phyloP scores from a whole-genome alignment of 35 echinoderm and acorn worm species.

The Ophiothrix spiculata region DNA sequence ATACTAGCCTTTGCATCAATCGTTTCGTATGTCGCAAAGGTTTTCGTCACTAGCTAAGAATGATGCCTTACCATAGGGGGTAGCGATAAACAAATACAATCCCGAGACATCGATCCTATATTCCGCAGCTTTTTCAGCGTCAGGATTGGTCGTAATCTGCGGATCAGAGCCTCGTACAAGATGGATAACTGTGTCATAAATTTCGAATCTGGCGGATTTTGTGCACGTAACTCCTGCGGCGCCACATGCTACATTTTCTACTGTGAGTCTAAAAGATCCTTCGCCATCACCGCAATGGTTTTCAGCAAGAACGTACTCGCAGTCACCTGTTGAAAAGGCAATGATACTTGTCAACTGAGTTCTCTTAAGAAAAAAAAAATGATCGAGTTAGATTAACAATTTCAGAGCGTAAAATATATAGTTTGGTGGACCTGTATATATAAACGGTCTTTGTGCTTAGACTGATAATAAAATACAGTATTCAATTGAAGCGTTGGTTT shows the following conservation, averaged over 20 bases:
- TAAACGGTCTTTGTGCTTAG: no score
- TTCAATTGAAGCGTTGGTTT: not conserved
- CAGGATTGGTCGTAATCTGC: not conserved
- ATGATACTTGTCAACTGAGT: not conserved
- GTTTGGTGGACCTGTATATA: no score
- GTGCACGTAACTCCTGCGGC: conserved; percentile 65
- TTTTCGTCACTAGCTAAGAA: not conserved
- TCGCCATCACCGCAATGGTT: conserved; percentile 43
- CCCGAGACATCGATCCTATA: conserved; percentile 27
- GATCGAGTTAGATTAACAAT: not conserved
- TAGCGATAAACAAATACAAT: conserved; percentile 46
- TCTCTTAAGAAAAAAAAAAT: not conserved
- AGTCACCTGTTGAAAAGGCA: conserved; percentile 54
- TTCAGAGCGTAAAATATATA: not conserved
- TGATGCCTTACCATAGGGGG: conserved; percentile 24
- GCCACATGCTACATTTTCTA: conserved; percentile 87
- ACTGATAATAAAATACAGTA: no score
- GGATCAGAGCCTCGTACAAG: conserved; percentile 56
- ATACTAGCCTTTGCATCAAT: no score
- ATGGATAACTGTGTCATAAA: conserved; percentile 41
- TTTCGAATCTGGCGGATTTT: conserved; percentile 52
- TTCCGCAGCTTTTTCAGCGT: not conserved
- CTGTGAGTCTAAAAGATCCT: conserved; percentile 53
- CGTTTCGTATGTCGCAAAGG: no score
- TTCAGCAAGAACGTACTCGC: conserved; percentile 58